Base-by-base conservation (phyloP, 1,140 invertebrate species). In the Aricia agestis region DNA sequence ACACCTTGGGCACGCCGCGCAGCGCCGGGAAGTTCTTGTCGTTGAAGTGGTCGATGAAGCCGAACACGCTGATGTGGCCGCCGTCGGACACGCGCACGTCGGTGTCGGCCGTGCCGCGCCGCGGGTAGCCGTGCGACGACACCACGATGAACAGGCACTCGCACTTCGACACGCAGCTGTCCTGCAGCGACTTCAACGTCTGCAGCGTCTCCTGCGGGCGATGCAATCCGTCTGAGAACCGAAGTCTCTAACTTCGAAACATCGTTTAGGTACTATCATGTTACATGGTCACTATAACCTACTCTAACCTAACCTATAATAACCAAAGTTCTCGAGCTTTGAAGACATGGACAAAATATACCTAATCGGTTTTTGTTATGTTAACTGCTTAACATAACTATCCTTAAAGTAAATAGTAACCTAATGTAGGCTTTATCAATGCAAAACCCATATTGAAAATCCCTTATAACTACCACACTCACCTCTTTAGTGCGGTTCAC, bases 1-100 rank as follows among this genome's bases (percentile, higher is more conserved):
- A 96, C 73, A 97, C 93, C 89, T 97, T 97, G 59, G 96, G 96
- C 79, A 96, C 95, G 58, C 92, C 91, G 0, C 84, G 78, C 41
- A 97, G 87, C 69, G 87, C 68, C 1, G 92, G 92, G 79, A 95
- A 95, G 67, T 92, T 92, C 13, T 86, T 77, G 70, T 94, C 92
- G 61, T 93, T 93, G 79, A 97, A 96, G 74, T 92, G 90, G 10
- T 93, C 81, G 0, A 94, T 80, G 65, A 96, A 92, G 25, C 92
- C 90, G 15, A 81, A 75, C 45, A 90, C 83, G 67, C 85, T 76
- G 15, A 93, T 80, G 15, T 85, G 68, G 6, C 82, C 73, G 32
- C 92, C 92, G 80, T 95, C 93, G 65, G 75, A 77, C 65, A 86
- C 87, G 71, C 84, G 86, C 69, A 92, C 82, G 79, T 87, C 82